Evolutionary conservation across 2,888 invertebrate genomes (phyloP).

Genomic region (Luperina nickerlii): DNA sequence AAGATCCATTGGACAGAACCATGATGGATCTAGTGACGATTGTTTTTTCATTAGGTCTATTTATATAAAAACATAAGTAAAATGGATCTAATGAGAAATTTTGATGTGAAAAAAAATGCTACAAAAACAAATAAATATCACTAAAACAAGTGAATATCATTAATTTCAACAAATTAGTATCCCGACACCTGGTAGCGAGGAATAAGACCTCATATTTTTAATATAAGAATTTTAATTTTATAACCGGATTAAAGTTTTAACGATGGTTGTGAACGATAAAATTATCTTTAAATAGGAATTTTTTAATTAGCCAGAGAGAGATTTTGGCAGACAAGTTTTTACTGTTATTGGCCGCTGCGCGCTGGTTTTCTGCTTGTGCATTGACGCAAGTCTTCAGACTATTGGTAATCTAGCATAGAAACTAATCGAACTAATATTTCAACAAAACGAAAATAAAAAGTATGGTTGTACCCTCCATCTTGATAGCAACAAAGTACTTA

Average conservation of each 20-base stretch:
- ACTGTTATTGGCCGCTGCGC: not conserved
- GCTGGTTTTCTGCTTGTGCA: not conserved
- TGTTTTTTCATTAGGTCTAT: too few relatives aligned
- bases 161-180: too few relatives aligned
- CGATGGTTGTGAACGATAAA: slow-evolving; percentile 4
- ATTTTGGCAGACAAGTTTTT: not conserved
- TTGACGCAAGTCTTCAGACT: not conserved
- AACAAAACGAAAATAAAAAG: not conserved
- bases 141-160: too few relatives aligned
- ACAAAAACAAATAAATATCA: too few relatives aligned
- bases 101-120: too few relatives aligned
- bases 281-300: not conserved
- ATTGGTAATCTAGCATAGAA: not conserved
- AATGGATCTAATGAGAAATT: too few relatives aligned
- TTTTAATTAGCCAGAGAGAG: not conserved
- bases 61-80: too few relatives aligned
- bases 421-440: not conserved
- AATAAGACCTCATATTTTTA: slow-evolving; percentile 45
- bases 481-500: slow-evolving; percentile 11
- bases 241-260: slow-evolving; percentile 7
- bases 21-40: too few relatives aligned
- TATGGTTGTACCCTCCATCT: slow-evolving; percentile 1
- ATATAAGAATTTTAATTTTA: slow-evolving; percentile 28
- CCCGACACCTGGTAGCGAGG: slow-evolving; percentile 23
- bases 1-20: too few relatives aligned